Evolutionary conservation across 2,888 invertebrate species (phyloP).

Genomic region (Hanleya hanleyi): DNA sequence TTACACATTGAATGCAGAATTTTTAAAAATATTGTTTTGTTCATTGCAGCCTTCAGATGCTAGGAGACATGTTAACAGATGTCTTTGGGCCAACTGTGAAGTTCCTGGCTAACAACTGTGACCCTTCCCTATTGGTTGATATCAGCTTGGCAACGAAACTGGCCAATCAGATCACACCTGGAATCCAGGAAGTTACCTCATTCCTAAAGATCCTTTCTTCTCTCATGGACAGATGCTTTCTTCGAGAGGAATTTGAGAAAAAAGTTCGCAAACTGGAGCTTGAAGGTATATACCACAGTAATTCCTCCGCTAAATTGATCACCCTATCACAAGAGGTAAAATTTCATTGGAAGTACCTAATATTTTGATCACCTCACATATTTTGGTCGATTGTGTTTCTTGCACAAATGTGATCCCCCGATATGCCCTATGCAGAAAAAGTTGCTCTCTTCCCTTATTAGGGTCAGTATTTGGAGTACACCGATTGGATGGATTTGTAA

Average conservation of each 20-base stretch:
- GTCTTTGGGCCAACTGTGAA: slow-evolving; percentile 65
- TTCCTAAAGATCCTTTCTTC: slow-evolving; percentile 66
- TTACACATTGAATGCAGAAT: too few species aligned
- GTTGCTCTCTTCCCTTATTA: too few species aligned
- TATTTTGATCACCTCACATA: background rate
- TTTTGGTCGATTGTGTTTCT: too few species aligned
- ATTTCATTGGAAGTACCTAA: too few species aligned
- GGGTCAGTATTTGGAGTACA: too few species aligned
- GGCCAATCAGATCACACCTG: slow-evolving; percentile 50
- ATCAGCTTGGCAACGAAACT: slow-evolving; percentile 38
- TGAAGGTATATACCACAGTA: slow-evolving; percentile 48
- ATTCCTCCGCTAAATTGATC: too few species aligned
- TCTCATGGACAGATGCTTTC: slow-evolving; percentile 59
- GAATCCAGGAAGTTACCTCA: slow-evolving; percentile 61
- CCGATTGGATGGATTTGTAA: too few species aligned
- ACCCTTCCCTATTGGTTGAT: slow-evolving; percentile 55
- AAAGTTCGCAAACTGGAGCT: slow-evolving; percentile 46
- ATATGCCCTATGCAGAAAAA: too few species aligned
- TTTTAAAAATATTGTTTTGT: too few species aligned
- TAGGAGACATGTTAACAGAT: slow-evolving; percentile 61
- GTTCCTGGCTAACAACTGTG: slow-evolving; percentile 60
- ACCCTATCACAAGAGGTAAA: too few species aligned
- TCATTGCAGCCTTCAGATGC: slow-evolving; percentile 59
- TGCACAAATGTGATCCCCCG: too few species aligned
- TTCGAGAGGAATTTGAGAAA: slow-evolving; percentile 65